Conservation (phyloP, 2,888 invertebrate genomes). For the Acanthoscelides obtectus region DNA sequence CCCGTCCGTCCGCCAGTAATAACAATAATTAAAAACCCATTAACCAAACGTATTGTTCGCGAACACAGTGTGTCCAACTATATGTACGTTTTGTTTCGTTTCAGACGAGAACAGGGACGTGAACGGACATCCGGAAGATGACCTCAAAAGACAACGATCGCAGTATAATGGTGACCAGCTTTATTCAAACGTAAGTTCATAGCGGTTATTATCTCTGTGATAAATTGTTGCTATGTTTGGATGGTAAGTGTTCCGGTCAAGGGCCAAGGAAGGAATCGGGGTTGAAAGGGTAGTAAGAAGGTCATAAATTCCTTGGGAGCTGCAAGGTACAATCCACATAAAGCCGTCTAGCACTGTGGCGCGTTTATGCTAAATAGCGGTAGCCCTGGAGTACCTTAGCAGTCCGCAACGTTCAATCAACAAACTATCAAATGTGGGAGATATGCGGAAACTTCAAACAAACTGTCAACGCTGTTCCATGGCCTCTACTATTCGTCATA, state of each 20-base stretch:
- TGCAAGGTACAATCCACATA: too few species aligned
- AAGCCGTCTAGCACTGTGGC: too few species aligned
- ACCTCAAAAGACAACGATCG: slow-evolving; percentile 80
- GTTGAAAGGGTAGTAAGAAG: not conserved
- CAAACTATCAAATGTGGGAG: too few species aligned
- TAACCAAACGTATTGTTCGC: not conserved
- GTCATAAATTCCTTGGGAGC: not conserved
- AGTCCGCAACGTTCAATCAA: too few species aligned
- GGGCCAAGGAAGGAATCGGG: too few species aligned
- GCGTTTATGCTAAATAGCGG: too few species aligned
- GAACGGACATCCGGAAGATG: slow-evolving; percentile 83
- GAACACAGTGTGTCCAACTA: not conserved
- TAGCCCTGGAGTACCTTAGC: too few species aligned
- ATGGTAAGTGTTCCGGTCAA: not conserved
- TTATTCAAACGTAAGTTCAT: slow-evolving; percentile 75
- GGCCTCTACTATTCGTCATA: too few species aligned
- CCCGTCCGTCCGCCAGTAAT: not conserved
- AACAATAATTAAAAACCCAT: not conserved
- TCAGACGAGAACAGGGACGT: slow-evolving; percentile 85
- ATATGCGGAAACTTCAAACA: too few species aligned
- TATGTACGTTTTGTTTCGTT: not conserved
- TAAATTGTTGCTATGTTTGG: not conserved
- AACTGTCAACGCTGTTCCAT: too few species aligned
- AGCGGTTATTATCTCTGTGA: slow-evolving; percentile 4
- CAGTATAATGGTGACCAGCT: slow-evolving; percentile 87